Evolutionary conservation across 2,888 invertebrate genomes (phyloP).

Genomic region (Apodemia mormo): DNA sequence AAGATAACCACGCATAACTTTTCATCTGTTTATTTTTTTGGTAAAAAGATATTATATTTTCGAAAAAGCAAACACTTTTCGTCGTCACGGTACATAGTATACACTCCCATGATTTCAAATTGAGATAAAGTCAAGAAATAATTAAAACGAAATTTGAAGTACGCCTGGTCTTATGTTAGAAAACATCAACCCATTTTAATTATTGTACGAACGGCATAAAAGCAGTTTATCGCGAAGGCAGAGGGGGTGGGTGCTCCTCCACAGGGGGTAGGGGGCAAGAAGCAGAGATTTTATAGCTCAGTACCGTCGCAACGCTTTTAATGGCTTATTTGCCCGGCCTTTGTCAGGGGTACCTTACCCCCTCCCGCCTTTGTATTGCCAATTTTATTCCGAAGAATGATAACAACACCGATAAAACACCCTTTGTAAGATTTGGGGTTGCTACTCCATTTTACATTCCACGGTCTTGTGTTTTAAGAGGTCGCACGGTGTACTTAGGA

Average conservation of each 20-base stretch:
- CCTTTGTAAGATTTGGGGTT: constrained; percentile 16
- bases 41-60: no score
- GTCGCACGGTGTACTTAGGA: background rate
- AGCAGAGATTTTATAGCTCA: constrained; percentile 80
- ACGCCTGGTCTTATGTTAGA: constrained; percentile 37
- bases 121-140: background rate
- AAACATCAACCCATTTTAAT: constrained; percentile 77
- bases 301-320: constrained; percentile 76
- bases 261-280: constrained; percentile 64
- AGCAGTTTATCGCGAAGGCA: constrained; percentile 72
- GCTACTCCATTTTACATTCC: constrained; percentile 15
- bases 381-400: constrained; percentile 71
- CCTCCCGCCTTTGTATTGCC: constrained; percentile 65
- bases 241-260: constrained; percentile 50
- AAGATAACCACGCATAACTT: no score
- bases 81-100: background rate
- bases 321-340: constrained; percentile 80
- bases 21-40: no score
- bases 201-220: constrained; percentile 76
- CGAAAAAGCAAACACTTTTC: background rate
- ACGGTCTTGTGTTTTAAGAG: constrained; percentile 17
- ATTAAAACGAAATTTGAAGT: constrained; percentile 41
- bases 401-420: constrained; percentile 51
- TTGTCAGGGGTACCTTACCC: constrained; percentile 58
- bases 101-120: background rate